Percentiles rank a stretch among this genome's conserved stretches.
These are phyloP conservation scores for Polyommatus iphigenia DNA, from an alignment of 2,888 invertebrate genomes.

Conservation along the genomic window DNA sequence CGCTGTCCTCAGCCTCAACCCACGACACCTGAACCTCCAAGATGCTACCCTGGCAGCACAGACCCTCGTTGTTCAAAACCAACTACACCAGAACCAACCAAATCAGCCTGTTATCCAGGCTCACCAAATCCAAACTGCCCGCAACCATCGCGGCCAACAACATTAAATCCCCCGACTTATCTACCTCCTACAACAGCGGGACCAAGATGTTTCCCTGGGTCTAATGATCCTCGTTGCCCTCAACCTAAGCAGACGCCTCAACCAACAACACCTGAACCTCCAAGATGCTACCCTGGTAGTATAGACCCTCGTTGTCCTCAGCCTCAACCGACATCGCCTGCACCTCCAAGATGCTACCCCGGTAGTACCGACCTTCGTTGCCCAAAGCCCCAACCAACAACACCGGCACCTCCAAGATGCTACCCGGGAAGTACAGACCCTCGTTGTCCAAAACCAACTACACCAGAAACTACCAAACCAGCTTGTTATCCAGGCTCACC, in stretches of 20 bases:
- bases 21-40: conserved; percentile 42
- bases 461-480: conserved; percentile 2
- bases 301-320: conserved; percentile 49
- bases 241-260: conserved; percentile 35
- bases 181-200: conserved; percentile 42
- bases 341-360: conserved; percentile 46
- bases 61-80: conserved; percentile 54
- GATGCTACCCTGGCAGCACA: conserved; percentile 49
- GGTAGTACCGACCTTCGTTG: conserved; percentile 45
- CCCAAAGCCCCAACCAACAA: conserved; percentile 38
- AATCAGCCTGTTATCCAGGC: conserved; percentile 47
- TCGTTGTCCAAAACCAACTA: neutral
- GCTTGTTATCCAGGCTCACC: conserved; percentile 33
- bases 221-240: conserved; percentile 46
- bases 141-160: conserved; percentile 46
- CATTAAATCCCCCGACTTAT: conserved; percentile 46
- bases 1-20: conserved; percentile 43
- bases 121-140: conserved; percentile 50
- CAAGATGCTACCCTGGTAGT: conserved; percentile 46
- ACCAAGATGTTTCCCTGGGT: conserved; percentile 49
- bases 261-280: conserved; percentile 43
- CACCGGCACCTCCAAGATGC: conserved; percentile 41
- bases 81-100: conserved; percentile 42
- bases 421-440: conserved; percentile 44
- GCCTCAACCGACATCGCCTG: conserved; percentile 45